These are phyloP conservation scores for Callimorpha dominula DNA, from an alignment of 2,888 invertebrate species.

Conservation along the genomic window DNA sequence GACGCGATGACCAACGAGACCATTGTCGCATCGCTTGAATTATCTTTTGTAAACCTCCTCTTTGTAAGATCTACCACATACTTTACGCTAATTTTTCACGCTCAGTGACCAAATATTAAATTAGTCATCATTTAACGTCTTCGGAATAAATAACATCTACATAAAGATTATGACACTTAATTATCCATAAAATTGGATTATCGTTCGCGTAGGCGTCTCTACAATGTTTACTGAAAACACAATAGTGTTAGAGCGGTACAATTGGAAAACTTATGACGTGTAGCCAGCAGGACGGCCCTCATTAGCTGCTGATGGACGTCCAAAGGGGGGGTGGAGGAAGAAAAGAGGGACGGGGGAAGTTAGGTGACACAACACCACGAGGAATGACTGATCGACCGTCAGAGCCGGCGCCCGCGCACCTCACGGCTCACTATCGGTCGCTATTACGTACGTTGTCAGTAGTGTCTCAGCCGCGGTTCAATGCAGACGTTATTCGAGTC, in stretches of 20 bases:
- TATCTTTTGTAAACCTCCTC: too few relatives aligned
- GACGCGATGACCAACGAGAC: too few relatives aligned
- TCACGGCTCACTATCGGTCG: constrained; percentile 46
- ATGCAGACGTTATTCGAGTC: constrained; percentile 75
- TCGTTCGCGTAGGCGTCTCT: constrained; percentile 35
- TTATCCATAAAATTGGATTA: constrained; percentile 30
- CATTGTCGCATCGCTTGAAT: not conserved
- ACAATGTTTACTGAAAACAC: constrained; percentile 41
- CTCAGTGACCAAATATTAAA: not conserved
- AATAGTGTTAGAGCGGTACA: constrained; percentile 43
- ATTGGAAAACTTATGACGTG: constrained; percentile 53
- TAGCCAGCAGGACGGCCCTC: constrained; percentile 74
- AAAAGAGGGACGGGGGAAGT: constrained; percentile 51
- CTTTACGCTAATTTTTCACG: not conserved
- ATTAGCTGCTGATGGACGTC: constrained; percentile 65
- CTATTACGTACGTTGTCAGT: constrained; percentile 65
- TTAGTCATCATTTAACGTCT: not conserved
- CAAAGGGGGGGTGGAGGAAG: constrained; percentile 34
- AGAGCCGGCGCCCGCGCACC: constrained; percentile 82
- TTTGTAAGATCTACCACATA: not conserved
- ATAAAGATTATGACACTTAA: constrained; percentile 18
- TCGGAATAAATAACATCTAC: constrained; percentile 6
- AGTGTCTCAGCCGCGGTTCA: constrained; percentile 78
- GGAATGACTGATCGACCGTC: constrained; percentile 82
- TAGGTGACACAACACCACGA: constrained; percentile 74